Evolutionary conservation across 2,113 vertebrate genomes (phyloP), one percentile per base, ranked within the genome.

Genomic region (Sapajus apella): DNA sequence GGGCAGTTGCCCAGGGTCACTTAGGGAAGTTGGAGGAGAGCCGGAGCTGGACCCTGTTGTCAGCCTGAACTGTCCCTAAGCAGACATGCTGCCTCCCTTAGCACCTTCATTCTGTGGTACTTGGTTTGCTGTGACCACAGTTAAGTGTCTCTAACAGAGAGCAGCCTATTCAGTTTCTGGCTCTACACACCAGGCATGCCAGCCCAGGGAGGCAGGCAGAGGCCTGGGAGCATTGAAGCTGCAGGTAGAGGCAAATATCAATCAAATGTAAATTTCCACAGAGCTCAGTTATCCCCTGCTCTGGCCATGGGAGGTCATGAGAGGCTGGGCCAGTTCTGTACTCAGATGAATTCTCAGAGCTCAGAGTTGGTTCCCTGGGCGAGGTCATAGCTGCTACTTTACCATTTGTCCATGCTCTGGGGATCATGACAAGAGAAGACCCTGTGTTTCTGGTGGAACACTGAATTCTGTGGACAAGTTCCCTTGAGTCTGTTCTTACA

Each of bases 301-400:
- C 32, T 10, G 27, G 56, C 37, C 18, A 6, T 3, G 16, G 55
- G 79, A 35, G 47, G 75, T 12, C 0, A 2, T 2, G 0, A 23
- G 73, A 61, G 64, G 35, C 61, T 3, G 45, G 79, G 32, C 9
- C 27, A 18, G 18, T 27, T 52, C 81, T 45, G 13, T 6, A 23
- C 16, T 13, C 0, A 0, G 58, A 66, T 40, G 20, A 6, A 35
- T 17, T 30, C 21, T 55, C 64, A n/a, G 64, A 52, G 45, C 50
- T 77, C 25, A 58, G 37, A 2, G 9, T 5, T 43, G 30, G 64
- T 47, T 68, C 10, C 43, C 43, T 64, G n/a, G 27, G 32, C 1
- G 4, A 1, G 58, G 58, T 64, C 52, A 35, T 2, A 55, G 95
- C 66, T 10, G 16, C 50, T 21, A 20, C 86, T 90, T 77, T 45